A percentile compares a stretch with the other conserved stretches of the same genome.
phyloP scores from a whole-genome alignment of 2,113 vertebrate species.

The Ranitomeya imitator region DNA sequence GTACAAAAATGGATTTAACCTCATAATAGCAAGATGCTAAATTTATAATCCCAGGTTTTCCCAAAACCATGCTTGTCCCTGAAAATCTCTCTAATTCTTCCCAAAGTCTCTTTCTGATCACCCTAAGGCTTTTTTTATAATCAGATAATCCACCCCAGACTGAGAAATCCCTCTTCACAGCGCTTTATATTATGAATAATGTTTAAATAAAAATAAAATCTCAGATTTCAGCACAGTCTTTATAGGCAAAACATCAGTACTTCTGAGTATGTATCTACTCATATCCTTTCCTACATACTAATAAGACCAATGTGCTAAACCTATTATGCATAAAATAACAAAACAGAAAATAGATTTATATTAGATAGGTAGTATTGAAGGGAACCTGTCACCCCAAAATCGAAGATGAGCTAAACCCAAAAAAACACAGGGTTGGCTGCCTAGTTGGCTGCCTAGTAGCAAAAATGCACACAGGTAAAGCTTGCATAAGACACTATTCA shows the following conservation, averaged over 20 bases:
- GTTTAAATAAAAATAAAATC: constrained; percentile 1
- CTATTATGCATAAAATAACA: not conserved
- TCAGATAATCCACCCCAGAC: not conserved
- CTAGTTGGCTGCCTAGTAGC: no score
- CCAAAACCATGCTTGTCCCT: not conserved
- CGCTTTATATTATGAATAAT: not conserved
- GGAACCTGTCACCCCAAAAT: not conserved
- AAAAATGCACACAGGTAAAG: no score
- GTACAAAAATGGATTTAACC: not conserved
- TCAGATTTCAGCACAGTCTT: not conserved
- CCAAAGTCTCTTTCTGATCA: constrained; percentile 1
- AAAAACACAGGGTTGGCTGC: no score
- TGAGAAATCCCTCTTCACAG: constrained; percentile 2
- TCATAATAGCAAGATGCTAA: constrained; percentile 4
- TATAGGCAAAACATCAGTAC: not conserved
- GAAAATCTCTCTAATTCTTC: constrained; percentile 26
- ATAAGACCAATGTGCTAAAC: not conserved
- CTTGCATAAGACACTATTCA: no score
- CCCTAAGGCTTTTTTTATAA: not conserved
- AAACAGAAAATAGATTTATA: not conserved
- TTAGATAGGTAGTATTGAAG: not conserved
- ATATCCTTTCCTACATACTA: not conserved
- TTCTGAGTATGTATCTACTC: not conserved
- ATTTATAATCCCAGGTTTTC: not conserved
- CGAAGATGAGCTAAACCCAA: no score